Evolutionary conservation across 2,888 invertebrate species (phyloP).

Genomic region (Eristalis intricaria): DNA sequence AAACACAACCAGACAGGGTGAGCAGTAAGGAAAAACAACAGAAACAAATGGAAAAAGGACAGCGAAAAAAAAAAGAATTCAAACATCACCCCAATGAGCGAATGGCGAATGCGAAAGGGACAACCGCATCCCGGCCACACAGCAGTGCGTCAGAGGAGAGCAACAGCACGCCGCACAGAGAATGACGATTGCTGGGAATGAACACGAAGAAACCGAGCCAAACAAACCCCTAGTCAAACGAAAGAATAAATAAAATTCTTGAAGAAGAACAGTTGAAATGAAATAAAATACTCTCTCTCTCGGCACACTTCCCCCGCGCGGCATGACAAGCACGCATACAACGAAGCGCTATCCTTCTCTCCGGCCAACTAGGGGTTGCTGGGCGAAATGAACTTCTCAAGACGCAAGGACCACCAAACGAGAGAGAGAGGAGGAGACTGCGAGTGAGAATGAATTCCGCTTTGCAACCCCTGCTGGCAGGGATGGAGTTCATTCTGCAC

Average conservation of each 20-base stretch:
- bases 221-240: not conserved
- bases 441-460: not conserved
- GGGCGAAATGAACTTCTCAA: not conserved
- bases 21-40: constrained; percentile 11
- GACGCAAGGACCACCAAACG: not conserved
- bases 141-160: not conserved
- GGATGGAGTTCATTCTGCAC: constrained; percentile 43
- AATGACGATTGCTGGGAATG: not conserved
- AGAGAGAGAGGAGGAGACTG: not conserved
- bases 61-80: constrained; percentile 10
- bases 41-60: constrained; percentile 7
- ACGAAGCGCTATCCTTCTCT: constrained; percentile 15
- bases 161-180: not conserved
- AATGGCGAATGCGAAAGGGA: constrained; percentile 65
- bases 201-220: constrained; percentile 6
- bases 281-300: constrained; percentile 44
- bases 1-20: constrained; percentile 31
- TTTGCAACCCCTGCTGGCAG: constrained; percentile 17
- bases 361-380: not conserved
- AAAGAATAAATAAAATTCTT: constrained; percentile 44
- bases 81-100: constrained; percentile 63
- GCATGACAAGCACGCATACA: constrained; percentile 21
- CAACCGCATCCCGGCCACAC: not conserved
- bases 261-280: constrained; percentile 60
- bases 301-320: constrained; percentile 10